phyloP scores from a whole-genome alignment of 2,113 vertebrate species.

The Lasiurus cinereus region DNA sequence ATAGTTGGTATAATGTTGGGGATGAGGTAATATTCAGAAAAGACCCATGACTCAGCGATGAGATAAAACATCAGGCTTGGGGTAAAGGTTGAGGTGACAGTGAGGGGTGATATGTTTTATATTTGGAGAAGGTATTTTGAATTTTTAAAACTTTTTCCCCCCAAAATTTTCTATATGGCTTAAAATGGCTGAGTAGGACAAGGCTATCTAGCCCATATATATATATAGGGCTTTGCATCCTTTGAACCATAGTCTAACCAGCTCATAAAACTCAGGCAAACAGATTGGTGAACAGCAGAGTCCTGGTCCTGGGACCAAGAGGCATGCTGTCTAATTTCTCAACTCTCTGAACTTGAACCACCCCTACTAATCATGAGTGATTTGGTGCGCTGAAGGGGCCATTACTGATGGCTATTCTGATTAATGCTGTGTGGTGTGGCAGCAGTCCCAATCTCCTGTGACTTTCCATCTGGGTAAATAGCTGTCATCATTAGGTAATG shows the following conservation, averaged over 20 bases:
- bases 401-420: conserved; percentile 72
- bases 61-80: not conserved
- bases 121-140: not conserved
- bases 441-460: conserved; percentile 70
- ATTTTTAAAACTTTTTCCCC: not conserved
- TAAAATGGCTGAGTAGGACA: not conserved
- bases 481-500: conserved; percentile 80
- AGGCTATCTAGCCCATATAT: not conserved
- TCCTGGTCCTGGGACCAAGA: conserved; percentile 56
- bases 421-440: conserved; percentile 74
- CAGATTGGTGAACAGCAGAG: conserved; percentile 75
- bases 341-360: conserved; percentile 77
- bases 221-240: not conserved
- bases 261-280: conserved; percentile 67
- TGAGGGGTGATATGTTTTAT: not conserved
- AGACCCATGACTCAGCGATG: not conserved
- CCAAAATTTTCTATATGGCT: not conserved
- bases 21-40: not conserved
- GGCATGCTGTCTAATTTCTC: conserved; percentile 68
- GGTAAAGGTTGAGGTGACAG: not conserved
- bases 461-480: conserved; percentile 81
- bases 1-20: not conserved
- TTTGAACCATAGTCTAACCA: not conserved
- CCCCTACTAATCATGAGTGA: conserved; percentile 75
- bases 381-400: conserved; percentile 54